Base-by-base conservation (phyloP, 2,113 vertebrate genomes). In the Pycnonotus jocosus region DNA sequence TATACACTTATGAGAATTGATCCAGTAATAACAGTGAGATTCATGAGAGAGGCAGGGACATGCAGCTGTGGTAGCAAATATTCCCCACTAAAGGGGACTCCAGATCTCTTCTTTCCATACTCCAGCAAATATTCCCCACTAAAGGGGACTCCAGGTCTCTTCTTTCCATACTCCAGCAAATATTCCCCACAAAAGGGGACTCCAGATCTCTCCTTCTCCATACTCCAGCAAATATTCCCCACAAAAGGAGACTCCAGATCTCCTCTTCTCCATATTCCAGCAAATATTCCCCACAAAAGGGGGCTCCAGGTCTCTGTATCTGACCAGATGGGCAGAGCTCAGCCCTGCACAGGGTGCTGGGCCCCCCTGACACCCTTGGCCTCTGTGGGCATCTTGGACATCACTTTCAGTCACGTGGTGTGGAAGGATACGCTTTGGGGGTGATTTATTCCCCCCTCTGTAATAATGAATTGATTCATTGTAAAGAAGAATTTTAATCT, bases 361-460 rank as follows among this genome's bases (percentile, higher is more conserved):
- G 40, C 50, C 28, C 16, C 37, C 53, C 79, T 70, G 62, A 72
- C 11, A 10, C 31, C 18, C 68, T 30, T 45, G 38, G 15, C 35
- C n/a, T 42, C 27, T 1, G 0, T 10, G 47, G 14, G 48, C 17
- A 40, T 23, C n/a, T 25, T 25, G 53, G n/a, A 6, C 61, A 54
- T 2, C 22, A 8, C 9, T 54, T n/a, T 14, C 45, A 51, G 28
- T 17, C 28, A 10, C 1, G 1, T 30, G 53, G 1, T 53, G n/a
- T 25, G n/a, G 17, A 78, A 25, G 17, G 21, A 82, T 21, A 22
- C 72, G 57, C 2, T 70, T 78, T 89, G n/a, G 48, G 25, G 25
- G 35, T 16, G 31, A 20, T 16, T 66, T 4, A n/a, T 53, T 70
- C 48, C 24, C 3, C 27, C 22, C n/a, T 53, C n/a, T 64, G 3